A percentile compares a stretch with the other conserved stretches of the same genome.
These are phyloP conservation scores for Bettongia penicillata DNA, from an alignment of 2,113 vertebrate species.

Conservation along the genomic window DNA sequence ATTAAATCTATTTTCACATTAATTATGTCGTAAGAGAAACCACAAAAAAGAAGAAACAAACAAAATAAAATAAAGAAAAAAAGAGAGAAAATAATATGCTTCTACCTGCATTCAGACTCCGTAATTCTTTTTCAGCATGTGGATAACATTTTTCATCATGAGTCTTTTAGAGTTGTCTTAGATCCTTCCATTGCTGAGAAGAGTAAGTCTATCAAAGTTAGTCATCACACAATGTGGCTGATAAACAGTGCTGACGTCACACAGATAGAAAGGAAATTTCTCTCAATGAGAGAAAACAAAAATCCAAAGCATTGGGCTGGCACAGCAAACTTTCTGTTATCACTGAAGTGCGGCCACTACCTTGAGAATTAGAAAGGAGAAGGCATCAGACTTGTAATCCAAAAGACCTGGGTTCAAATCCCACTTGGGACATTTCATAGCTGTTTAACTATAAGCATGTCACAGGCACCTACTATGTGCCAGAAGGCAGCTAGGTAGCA, in stretches of 20 bases:
- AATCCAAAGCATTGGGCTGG: not conserved
- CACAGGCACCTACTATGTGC: not conserved
- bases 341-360: not conserved
- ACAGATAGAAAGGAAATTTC: not conserved
- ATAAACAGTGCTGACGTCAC: not conserved
- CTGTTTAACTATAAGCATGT: not conserved
- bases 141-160: too few relatives aligned
- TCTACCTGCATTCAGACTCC: too few relatives aligned
- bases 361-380: not conserved
- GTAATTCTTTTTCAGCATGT: too few relatives aligned
- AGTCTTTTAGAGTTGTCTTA: too few relatives aligned
- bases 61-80: too few relatives aligned
- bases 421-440: not conserved
- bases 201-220: too few relatives aligned
- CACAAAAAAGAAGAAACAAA: too few relatives aligned
- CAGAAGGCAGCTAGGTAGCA: not conserved
- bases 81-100: too few relatives aligned
- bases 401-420: not conserved
- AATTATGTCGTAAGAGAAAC: too few relatives aligned
- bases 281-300: not conserved
- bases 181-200: too few relatives aligned
- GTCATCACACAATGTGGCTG: too few relatives aligned
- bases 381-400: not conserved
- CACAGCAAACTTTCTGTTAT: not conserved
- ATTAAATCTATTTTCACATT: too few relatives aligned